Conservation (phyloP, 1,140 invertebrate species). For the Ctenoplectra terminalis region DNA sequence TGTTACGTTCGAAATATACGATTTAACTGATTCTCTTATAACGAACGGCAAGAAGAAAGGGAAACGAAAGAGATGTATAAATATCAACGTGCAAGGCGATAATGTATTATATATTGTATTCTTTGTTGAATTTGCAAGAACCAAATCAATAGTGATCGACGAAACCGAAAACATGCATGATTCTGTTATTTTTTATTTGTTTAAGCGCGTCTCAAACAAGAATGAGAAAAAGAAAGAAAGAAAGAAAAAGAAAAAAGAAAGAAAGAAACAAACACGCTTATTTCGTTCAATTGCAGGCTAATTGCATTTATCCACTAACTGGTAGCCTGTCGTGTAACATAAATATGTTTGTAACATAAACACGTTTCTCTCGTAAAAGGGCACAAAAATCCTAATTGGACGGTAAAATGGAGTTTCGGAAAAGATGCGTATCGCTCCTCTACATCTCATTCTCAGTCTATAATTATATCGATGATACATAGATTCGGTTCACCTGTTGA, state of each 20-base stretch:
- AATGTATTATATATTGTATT: conserved; percentile 17
- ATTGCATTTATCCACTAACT: conserved; percentile 49
- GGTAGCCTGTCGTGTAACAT: conserved; percentile 16
- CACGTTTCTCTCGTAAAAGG: conserved; percentile 11
- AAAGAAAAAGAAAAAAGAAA: not conserved
- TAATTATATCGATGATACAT: conserved; percentile 2
- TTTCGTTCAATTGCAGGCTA: conserved; percentile 28
- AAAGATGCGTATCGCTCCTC: conserved; percentile 8
- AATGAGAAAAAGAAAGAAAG: too few species aligned
- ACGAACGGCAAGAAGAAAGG: not conserved
- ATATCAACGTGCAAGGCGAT: conserved; percentile 6
- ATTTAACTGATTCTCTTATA: conserved; percentile 37
- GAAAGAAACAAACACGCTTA: not conserved
- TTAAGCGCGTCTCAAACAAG: not conserved
- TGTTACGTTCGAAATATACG: conserved; percentile 8
- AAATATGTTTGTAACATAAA: conserved; percentile 9
- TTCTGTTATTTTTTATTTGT: conserved; percentile 4
- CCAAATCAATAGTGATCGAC: conserved; percentile 12
- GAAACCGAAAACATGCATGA: not conserved
- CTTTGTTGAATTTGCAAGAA: conserved; percentile 10
- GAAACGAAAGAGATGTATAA: conserved; percentile 1
- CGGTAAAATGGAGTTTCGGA: not conserved
- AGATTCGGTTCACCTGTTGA: conserved; percentile 33
- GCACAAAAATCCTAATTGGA: conserved; percentile 1
- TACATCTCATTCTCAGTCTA: conserved; percentile 25